Evolutionary conservation across 2,888 invertebrate genomes (phyloP).

Genomic region (Diabrotica balteata): DNA sequence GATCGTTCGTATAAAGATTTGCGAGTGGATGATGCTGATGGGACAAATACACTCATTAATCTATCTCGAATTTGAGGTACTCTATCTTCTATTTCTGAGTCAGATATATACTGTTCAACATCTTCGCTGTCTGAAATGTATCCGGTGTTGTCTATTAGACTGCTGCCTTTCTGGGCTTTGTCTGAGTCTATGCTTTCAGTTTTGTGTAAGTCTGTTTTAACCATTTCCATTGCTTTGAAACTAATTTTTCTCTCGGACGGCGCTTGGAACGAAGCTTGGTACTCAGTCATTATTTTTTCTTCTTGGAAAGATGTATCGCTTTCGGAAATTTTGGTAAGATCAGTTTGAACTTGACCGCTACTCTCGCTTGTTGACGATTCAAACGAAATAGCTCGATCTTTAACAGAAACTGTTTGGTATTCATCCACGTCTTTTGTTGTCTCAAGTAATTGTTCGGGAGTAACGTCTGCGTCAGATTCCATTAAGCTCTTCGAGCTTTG

Average conservation of each 20-base stretch:
- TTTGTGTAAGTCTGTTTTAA: conserved; percentile 41
- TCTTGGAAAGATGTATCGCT: conserved; percentile 36
- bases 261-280: conserved; percentile 55
- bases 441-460: conserved; percentile 30
- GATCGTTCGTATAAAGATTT: conserved; percentile 62
- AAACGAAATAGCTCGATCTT: conserved; percentile 39
- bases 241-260: conserved; percentile 45
- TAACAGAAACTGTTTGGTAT: conserved; percentile 31
- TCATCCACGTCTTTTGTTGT: conserved; percentile 33
- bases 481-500: conserved; percentile 48
- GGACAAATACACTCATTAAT: conserved; percentile 59
- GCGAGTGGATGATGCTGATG: conserved; percentile 50
- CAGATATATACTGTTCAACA: conserved; percentile 59
- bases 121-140: conserved; percentile 60
- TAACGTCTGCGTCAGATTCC: conserved; percentile 39
- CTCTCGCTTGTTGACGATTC: conserved; percentile 43
- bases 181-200: conserved; percentile 59
- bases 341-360: conserved; percentile 37
- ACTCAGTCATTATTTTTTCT: conserved; percentile 52
- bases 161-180: conserved; percentile 48
- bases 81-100: conserved; percentile 60
- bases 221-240: conserved; percentile 29
- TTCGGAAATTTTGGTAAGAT: conserved; percentile 39
- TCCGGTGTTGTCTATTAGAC: conserved; percentile 55
- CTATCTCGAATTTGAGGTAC: conserved; percentile 59